Evolutionary conservation across 2,113 vertebrate species (phyloP).

Genomic region (Hystrix brachyura): DNA sequence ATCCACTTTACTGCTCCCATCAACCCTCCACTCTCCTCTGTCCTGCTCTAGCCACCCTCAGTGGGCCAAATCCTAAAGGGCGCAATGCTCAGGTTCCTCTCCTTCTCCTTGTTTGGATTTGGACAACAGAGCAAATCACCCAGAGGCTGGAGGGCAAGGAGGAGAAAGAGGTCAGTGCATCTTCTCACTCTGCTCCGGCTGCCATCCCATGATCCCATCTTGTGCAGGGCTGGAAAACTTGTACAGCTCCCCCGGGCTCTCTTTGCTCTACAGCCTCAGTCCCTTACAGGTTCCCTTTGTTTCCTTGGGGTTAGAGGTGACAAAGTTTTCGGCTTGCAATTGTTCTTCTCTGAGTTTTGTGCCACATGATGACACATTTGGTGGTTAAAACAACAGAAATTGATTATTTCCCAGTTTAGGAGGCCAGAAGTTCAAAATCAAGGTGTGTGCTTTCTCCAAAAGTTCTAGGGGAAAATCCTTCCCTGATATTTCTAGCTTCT

Average conservation of each 20-base stretch:
- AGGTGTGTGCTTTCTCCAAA: background rate
- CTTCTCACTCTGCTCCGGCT: background rate
- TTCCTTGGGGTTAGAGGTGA: background rate
- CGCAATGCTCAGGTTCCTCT: background rate
- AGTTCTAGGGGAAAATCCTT: background rate
- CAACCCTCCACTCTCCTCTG: background rate
- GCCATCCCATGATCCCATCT: background rate
- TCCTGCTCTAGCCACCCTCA: background rate
- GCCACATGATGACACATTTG: background rate
- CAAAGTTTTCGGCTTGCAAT: background rate
- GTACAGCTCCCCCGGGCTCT: rapidly evolving
- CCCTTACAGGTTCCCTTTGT: background rate
- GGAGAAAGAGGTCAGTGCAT: rapidly evolving
- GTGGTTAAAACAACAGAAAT: background rate
- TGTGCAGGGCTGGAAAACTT: background rate
- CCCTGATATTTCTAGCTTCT: background rate
- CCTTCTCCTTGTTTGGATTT: background rate
- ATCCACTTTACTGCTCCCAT: background rate
- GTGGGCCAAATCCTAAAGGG: background rate
- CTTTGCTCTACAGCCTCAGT: background rate
- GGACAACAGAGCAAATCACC: background rate
- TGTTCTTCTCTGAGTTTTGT: background rate
- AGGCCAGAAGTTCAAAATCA: background rate
- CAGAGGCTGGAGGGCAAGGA: rapidly evolving
- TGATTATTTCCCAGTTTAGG: background rate